Evolutionary conservation across 1,140 invertebrate species (phyloP).

Genomic region (Spodoptera frugiperda): DNA sequence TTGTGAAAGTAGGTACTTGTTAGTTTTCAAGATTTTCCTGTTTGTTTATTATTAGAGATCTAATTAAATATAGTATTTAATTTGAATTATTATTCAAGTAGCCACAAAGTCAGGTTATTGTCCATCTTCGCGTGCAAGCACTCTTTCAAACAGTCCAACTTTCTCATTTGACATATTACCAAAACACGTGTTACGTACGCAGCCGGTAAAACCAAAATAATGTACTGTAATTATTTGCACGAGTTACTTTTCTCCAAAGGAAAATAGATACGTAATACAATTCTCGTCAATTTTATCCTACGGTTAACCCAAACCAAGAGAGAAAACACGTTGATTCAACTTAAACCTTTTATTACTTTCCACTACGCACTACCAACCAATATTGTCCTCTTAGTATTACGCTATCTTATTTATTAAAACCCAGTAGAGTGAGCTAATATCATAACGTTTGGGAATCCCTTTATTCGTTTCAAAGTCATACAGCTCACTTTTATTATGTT

Average conservation of each 20-base stretch:
- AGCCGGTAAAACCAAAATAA: background rate
- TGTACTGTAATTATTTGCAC: background rate
- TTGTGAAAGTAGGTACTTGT: background rate
- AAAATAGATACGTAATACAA: background rate
- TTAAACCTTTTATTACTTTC: constrained; percentile 50
- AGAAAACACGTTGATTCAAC: constrained; percentile 50
- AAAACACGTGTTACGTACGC: background rate
- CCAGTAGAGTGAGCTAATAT: too few relatives aligned
- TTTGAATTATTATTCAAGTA: too few relatives aligned
- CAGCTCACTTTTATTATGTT: background rate
- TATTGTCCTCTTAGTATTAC: background rate
- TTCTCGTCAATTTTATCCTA: background rate
- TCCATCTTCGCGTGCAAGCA: background rate
- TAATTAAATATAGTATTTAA: too few relatives aligned
- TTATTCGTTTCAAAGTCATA: too few relatives aligned
- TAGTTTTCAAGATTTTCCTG: too few relatives aligned
- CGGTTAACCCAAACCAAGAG: constrained; percentile 51
- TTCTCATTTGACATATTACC: constrained; percentile 7
- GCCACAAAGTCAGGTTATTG: constrained; percentile 1
- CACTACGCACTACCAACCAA: constrained; percentile 51
- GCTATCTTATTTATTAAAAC: background rate
- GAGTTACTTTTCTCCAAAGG: too few relatives aligned
- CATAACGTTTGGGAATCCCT: too few relatives aligned
- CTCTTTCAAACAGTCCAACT: background rate
- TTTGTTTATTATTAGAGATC: too few relatives aligned